Evolutionary conservation across 92 coral and sea anemone species (phyloP).

Genomic region (Porites cylindrica): DNA sequence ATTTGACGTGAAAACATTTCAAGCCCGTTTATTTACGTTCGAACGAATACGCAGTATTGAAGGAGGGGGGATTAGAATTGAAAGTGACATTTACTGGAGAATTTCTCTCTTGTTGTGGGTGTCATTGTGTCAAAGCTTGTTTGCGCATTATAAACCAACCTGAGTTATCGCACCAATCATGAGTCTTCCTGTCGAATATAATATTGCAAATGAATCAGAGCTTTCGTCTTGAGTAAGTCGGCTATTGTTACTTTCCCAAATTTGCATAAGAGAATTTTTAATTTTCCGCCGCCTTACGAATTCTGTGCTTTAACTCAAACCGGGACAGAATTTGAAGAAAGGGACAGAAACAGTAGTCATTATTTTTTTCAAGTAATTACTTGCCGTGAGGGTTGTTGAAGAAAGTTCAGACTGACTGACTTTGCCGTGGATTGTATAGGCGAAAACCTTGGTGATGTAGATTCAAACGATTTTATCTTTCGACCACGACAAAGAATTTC

Average conservation of each 20-base stretch:
- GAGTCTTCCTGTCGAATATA: not conserved
- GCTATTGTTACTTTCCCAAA: constrained; percentile 28
- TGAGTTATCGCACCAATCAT: constrained; percentile 20
- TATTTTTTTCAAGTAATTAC: not conserved
- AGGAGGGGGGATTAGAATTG: not conserved
- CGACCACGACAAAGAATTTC: not conserved
- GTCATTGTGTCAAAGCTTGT: constrained; percentile 19
- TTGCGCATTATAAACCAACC: constrained; percentile 12
- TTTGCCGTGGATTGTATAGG: not conserved
- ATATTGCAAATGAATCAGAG: not conserved
- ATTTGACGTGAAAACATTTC: not conserved
- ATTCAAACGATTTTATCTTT: not conserved
- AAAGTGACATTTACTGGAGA: not conserved
- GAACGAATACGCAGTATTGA: not conserved
- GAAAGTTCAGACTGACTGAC: not conserved
- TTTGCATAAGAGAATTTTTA: constrained; percentile 26
- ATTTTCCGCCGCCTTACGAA: not conserved
- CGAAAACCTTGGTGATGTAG: constrained; percentile 30
- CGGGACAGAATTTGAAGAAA: not conserved
- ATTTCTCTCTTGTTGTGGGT: not conserved
- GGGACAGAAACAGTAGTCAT: not conserved
- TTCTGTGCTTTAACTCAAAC: not conserved
- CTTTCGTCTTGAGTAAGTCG: not conserved
- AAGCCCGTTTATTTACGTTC: not conserved
- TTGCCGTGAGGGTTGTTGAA: not conserved